phyloP scores from a whole-genome alignment of 1,140 invertebrate genomes.

The Drosophila ficusphila region DNA sequence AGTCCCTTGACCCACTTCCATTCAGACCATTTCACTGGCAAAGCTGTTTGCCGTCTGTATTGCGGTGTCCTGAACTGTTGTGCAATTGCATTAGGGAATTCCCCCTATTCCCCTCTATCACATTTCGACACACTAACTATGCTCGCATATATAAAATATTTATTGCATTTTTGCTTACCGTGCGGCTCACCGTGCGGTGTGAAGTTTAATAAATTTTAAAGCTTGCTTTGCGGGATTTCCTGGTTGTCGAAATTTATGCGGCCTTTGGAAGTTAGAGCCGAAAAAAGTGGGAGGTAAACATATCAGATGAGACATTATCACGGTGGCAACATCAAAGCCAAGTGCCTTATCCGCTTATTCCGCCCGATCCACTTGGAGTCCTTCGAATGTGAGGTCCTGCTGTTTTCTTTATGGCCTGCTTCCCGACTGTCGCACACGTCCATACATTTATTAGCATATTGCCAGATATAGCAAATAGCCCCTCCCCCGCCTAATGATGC shows the following conservation, averaged over 20 bases:
- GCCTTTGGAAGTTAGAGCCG: slow-evolving; percentile 7
- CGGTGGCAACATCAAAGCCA: slow-evolving; percentile 20
- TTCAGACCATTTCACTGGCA: slow-evolving; percentile 49
- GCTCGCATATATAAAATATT: slow-evolving; percentile 35
- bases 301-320: slow-evolving; percentile 15
- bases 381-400: slow-evolving; percentile 21
- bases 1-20: slow-evolving; percentile 6
- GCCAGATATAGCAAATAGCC: slow-evolving; percentile 1
- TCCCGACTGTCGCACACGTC: slow-evolving; percentile 27
- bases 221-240: slow-evolving; percentile 13
- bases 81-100: slow-evolving; percentile 70
- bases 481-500: slow-evolving; percentile 38
- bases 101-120: background rate
- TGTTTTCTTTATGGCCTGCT: slow-evolving; percentile 27
- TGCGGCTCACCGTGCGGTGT: slow-evolving; percentile 10
- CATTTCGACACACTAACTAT: background rate
- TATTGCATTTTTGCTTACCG: slow-evolving; percentile 37
- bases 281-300: background rate
- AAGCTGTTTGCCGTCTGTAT: slow-evolving; percentile 57
- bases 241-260: slow-evolving; percentile 7
- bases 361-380: slow-evolving; percentile 20
- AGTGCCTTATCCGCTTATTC: slow-evolving; percentile 24
- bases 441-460: slow-evolving; percentile 53
- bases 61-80: slow-evolving; percentile 54
- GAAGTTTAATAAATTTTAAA: slow-evolving; percentile 40